Evolutionary conservation across 2,113 vertebrate genomes (phyloP).

Genomic region (Microcebus lehilahytsara): DNA sequence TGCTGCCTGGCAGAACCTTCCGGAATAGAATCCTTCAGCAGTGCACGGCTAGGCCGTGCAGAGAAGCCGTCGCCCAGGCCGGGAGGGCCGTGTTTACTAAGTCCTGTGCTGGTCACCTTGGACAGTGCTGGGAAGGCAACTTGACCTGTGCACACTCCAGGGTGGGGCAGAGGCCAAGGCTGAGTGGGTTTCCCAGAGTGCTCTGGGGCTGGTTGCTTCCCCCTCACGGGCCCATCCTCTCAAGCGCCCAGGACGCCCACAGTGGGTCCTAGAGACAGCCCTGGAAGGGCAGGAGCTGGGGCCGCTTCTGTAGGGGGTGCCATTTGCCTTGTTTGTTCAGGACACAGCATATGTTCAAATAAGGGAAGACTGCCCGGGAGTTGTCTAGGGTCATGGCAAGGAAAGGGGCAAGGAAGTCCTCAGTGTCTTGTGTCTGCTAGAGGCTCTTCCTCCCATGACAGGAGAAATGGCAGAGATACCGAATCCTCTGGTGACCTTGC

Average conservation of each 20-base stretch:
- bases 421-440: not conserved
- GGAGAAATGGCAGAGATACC: not conserved
- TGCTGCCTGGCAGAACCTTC: not conserved
- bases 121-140: not conserved
- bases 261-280: not conserved
- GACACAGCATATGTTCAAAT: not conserved
- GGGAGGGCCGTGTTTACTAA: not conserved
- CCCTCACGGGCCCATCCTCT: not conserved
- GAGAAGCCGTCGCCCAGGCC: not conserved
- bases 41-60: not conserved
- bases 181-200: not conserved
- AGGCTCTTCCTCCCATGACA: not conserved
- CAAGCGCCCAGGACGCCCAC: not conserved
- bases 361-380: not conserved
- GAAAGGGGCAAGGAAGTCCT: not conserved
- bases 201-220: not conserved
- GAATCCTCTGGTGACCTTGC: not conserved
- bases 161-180: not conserved
- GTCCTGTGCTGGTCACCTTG: not conserved
- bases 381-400: not conserved
- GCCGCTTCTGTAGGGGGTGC: too few relatives aligned
- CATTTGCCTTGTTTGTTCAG: not conserved
- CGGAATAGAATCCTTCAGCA: slow-evolving; percentile 11
- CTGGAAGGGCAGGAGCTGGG: not conserved
- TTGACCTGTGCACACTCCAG: not conserved